A percentile compares a stretch with the other conserved stretches of the same genome.
Evolutionary conservation across 23 tunicate species (phyloP).

Genomic region (Clavelina lepadiformis): DNA sequence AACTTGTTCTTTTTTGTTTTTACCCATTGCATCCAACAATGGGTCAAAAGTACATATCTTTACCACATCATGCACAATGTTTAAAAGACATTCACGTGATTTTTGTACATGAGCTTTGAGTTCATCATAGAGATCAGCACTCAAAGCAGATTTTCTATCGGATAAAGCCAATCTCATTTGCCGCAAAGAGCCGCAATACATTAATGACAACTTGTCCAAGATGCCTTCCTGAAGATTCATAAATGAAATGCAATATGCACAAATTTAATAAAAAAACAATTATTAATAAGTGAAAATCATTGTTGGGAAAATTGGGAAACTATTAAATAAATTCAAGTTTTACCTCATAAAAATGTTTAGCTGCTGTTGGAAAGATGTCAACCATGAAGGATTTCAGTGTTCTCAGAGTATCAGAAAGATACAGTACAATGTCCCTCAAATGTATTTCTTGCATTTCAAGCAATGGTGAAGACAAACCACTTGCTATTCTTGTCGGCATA

Average conservation of each 20-base stretch:
- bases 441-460: constrained; percentile 24
- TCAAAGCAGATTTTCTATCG: constrained; percentile 5
- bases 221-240: constrained; percentile 22
- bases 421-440: constrained; percentile 41
- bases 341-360: constrained; percentile 41
- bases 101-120: constrained; percentile 32
- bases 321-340: not conserved
- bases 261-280: not conserved
- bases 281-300: not conserved
- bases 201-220: constrained; percentile 8
- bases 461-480: constrained; percentile 9
- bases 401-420: constrained; percentile 30
- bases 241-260: not conserved
- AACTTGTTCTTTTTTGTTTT: constrained; percentile 1
- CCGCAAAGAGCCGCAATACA: constrained; percentile 28
- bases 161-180: constrained; percentile 1
- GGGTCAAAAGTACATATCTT: constrained; percentile 28
- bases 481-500: constrained; percentile 2
- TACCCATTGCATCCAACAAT: constrained; percentile 22
- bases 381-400: constrained; percentile 47
- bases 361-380: constrained; percentile 38
- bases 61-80: constrained; percentile 16
- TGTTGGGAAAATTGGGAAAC: not conserved
- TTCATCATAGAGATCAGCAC: constrained; percentile 6
- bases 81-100: constrained; percentile 22